Evolutionary conservation across 2,797 vertebrate genomes (phyloP).

Genomic region (Todus mexicanus): DNA sequence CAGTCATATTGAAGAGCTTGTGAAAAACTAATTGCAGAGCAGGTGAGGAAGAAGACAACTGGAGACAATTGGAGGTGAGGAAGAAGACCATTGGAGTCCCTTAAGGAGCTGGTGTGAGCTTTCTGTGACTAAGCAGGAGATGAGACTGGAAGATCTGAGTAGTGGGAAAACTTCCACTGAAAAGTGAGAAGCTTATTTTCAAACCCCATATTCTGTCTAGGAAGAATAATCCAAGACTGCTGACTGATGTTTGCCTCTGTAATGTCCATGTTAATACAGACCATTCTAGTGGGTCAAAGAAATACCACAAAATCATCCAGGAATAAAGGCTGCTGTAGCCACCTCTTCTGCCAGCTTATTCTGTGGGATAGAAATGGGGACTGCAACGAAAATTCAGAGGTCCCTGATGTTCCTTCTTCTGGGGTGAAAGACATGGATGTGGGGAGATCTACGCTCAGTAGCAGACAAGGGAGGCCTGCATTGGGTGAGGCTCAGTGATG

Average conservation of each 20-base stretch:
- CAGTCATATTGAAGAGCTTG: neutral
- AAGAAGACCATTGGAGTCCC: neutral
- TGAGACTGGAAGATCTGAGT: neutral
- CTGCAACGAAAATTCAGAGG: neutral
- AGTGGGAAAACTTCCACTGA: neutral
- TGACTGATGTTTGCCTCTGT: neutral
- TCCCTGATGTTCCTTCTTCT: neutral
- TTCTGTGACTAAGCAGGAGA: neutral
- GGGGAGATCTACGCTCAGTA: neutral
- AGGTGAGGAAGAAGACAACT: neutral
- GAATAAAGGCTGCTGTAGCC: neutral
- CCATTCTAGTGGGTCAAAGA: neutral
- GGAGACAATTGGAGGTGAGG: no score
- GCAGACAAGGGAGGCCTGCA: neutral
- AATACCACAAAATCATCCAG: neutral
- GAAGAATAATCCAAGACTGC: neutral
- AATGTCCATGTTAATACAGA: neutral
- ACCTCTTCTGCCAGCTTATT: neutral
- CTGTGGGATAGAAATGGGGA: neutral
- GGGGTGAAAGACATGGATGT: neutral
- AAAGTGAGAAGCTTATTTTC: neutral
- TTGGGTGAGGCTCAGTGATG: neutral
- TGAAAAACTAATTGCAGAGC: neutral
- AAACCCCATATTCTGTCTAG: neutral
- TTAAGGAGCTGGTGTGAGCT: neutral